Conservation (phyloP, 2,888 invertebrate genomes). For the Belgica antarctica region DNA sequence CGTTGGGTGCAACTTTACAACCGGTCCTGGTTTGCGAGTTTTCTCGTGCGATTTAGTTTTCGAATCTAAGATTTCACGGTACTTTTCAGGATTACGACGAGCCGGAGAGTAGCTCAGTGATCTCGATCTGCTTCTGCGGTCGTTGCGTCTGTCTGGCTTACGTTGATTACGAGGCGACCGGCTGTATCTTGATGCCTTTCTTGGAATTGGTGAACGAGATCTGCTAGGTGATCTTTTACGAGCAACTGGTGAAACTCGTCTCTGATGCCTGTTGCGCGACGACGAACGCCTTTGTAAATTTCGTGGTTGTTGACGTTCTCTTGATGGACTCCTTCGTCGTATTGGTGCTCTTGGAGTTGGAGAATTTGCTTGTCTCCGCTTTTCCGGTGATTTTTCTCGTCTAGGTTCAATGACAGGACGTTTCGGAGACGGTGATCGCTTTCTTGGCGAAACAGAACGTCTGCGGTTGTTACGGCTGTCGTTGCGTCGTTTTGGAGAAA, state of each 20-base stretch:
- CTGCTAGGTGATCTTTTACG: conserved; percentile 45
- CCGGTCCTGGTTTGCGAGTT: conserved; percentile 50
- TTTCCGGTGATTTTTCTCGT: not conserved
- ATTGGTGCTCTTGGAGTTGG: conserved; percentile 45
- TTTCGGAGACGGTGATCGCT: conserved; percentile 49
- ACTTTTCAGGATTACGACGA: conserved; percentile 66
- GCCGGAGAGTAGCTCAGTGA: conserved; percentile 69
- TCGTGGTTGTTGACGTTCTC: conserved; percentile 47
- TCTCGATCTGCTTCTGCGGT: conserved; percentile 49
- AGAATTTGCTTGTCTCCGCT: conserved; percentile 44
- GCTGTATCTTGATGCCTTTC: conserved; percentile 44
- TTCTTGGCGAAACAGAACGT: conserved; percentile 48
- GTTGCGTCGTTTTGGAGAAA: not conserved
- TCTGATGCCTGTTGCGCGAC: conserved; percentile 44
- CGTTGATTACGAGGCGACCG: conserved; percentile 45
- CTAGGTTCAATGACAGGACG: conserved; percentile 20
- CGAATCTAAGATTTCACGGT: conserved; percentile 62
- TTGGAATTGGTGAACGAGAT: conserved; percentile 45
- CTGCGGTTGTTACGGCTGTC: not conserved
- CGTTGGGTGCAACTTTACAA: conserved; percentile 62
- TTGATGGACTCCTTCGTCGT: conserved; percentile 47
- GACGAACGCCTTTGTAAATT: conserved; percentile 41
- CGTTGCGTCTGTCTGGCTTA: conserved; percentile 34
- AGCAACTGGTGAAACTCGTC: conserved; percentile 38
- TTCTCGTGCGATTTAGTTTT: conserved; percentile 45